A percentile compares a stretch with the other conserved stretches of the same genome.
Conservation (phyloP, 2,113 vertebrate genomes). For the Cynopterus brachyotis region DNA sequence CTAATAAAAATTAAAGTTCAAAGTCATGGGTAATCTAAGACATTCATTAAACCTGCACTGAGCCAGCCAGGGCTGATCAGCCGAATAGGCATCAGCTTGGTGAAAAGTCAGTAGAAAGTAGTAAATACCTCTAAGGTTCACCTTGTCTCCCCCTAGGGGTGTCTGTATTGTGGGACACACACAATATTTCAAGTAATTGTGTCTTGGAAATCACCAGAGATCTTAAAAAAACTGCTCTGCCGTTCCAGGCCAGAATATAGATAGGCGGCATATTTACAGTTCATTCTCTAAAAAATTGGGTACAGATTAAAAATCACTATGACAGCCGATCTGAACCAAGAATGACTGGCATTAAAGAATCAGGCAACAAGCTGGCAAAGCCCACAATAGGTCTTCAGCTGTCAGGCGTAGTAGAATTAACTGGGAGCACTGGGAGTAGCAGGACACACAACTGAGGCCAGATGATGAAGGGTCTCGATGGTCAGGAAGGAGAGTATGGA, state of each 20-base stretch:
- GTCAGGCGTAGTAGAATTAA: not conserved
- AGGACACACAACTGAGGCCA: not conserved
- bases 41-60: conserved; percentile 37
- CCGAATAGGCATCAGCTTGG: not conserved
- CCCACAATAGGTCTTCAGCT: not conserved
- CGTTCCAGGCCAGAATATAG: not conserved
- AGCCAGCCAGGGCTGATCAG: not conserved
- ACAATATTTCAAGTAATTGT: conserved; percentile 39
- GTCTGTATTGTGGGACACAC: not conserved
- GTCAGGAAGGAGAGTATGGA: not conserved
- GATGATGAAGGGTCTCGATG: not conserved
- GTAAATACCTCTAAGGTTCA: conserved; percentile 21
- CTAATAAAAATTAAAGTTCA: conserved; percentile 73
- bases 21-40: conserved; percentile 45
- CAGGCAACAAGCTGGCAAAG: not conserved
- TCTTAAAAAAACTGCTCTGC: not conserved
- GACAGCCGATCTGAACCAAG: not conserved
- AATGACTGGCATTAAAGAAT: not conserved
- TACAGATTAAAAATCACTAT: conserved; percentile 23
- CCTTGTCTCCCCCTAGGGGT: not conserved
- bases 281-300: not conserved
- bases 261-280: not conserved
- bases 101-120: not conserved
- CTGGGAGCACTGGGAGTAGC: not conserved
- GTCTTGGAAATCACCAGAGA: not conserved